Base-by-base conservation (phyloP, 2,888 invertebrate genomes). In the Dichetophora obliterata region DNA sequence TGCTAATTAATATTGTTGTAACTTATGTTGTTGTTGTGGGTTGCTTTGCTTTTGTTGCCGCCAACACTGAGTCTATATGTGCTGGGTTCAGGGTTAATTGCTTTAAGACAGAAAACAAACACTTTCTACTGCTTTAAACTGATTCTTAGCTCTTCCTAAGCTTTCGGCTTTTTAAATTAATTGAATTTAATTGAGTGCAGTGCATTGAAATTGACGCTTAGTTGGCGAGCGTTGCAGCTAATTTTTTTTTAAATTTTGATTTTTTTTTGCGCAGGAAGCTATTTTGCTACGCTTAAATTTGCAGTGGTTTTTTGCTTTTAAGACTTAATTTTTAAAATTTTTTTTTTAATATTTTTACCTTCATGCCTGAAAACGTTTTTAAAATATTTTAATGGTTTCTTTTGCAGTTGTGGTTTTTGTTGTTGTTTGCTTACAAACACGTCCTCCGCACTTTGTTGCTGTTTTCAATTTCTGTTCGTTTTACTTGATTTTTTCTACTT, bases 331-430 rank as follows among this genome's bases (percentile, higher is more conserved):
- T 43, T 24, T 11, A 19, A 57, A 48, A 14, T 57, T 59, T 2
- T 72, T n/a, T 24, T 24, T 9, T 22, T 50, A 59, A 52, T 74
- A 50, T 54, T 75, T 59, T 76, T 75, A 75, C 80, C 80, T 80
- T 80, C 80, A 80, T 78, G 80, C 77, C 65, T 79, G 72, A 80
- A 80, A 77, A 73, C 61, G 73, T 65, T 73, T 63, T 34, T 52
- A 31, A 73, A 73, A 63, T 71, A 57, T 66, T 73, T 77, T 43
- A 63, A 43, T 76, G 66, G 31, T 73, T 50, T 37, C 43, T 37
- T 22, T 43, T 52, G 52, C 72, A 66, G n/a, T 70, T 70, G 52
- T 16, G n/a, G 9, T 31, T 52, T 22, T 72, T 75, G 27, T 68
- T 73, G 50, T 72, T 31, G 50, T 72, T 77, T 66, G 24, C 37